These are phyloP conservation scores for Astyanax mexicanus DNA, from an alignment of 2,797 vertebrate species.

Conservation along the genomic window DNA sequence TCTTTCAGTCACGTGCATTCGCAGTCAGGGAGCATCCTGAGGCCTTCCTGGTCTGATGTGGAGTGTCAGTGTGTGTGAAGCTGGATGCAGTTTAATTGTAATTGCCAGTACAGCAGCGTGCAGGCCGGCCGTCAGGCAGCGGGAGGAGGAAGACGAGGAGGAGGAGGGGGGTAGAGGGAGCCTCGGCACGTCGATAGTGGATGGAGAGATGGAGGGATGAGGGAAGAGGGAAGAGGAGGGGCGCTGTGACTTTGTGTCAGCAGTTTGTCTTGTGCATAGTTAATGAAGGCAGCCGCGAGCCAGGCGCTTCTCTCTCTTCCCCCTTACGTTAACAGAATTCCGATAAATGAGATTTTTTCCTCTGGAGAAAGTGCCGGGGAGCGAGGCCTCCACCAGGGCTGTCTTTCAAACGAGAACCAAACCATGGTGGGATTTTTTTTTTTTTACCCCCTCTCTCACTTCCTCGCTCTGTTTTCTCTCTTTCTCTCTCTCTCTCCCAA, in stretches of 20 bases:
- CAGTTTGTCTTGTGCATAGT: constrained; percentile 91
- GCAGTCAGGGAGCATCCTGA: constrained; percentile 57
- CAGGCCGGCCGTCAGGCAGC: constrained; percentile 60
- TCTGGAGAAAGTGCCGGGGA: constrained; percentile 71
- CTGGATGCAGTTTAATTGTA: constrained; percentile 80
- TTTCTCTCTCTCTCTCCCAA: constrained; percentile 36
- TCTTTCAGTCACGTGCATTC: constrained; percentile 51
- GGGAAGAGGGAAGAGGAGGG: constrained; percentile 59
- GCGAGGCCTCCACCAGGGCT: constrained; percentile 68
- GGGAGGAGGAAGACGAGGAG: constrained; percentile 10
- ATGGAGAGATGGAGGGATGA: constrained; percentile 50
- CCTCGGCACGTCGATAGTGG: constrained; percentile 67
- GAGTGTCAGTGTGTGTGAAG: constrained; percentile 70
- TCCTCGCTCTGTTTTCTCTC: constrained; percentile 3
- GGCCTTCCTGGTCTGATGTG: constrained; percentile 67
- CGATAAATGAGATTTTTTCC: constrained; percentile 84
- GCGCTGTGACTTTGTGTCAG: constrained; percentile 86
- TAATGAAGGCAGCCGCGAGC: constrained; percentile 80
- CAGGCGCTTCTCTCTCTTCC: constrained; percentile 70
- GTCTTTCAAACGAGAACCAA: constrained; percentile 60
- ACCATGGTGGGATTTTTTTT: constrained; percentile 45
- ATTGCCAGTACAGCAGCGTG: constrained; percentile 76
- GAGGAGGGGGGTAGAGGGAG: constrained; percentile 52
- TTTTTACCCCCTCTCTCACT: not conserved
- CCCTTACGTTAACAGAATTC: constrained; percentile 81